phyloP scores from a whole-genome alignment of 2,888 invertebrate genomes.

The Rhaphigaster nebulosa region DNA sequence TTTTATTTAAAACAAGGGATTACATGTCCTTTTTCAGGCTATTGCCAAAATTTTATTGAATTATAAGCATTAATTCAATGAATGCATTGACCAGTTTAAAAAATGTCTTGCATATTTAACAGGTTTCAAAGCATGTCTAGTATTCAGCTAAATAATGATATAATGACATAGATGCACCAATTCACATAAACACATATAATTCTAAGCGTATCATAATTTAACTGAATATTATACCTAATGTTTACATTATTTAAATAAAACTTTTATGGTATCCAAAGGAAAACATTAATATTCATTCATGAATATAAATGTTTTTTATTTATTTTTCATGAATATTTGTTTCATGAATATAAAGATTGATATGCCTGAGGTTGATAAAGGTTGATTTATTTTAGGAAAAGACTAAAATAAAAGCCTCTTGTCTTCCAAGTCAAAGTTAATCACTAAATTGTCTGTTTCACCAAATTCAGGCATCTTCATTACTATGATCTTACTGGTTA shows the following conservation, averaged over 20 bases:
- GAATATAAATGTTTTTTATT: too few relatives aligned
- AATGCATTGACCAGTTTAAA: neutral
- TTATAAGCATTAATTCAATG: neutral
- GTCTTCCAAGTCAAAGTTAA: neutral
- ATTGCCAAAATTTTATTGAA: neutral
- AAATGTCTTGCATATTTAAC: neutral
- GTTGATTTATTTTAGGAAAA: neutral
- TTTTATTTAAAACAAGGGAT: too few relatives aligned
- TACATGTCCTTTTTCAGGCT: neutral
- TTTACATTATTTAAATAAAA: neutral
- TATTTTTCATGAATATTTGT: too few relatives aligned
- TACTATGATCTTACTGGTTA: neutral
- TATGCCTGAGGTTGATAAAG: too few relatives aligned
- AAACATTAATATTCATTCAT: too few relatives aligned
- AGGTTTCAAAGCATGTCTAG: neutral
- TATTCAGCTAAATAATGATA: neutral
- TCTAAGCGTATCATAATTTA: neutral
- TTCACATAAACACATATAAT: neutral
- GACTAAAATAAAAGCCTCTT: neutral
- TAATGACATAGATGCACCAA: neutral
- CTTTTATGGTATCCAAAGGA: too few relatives aligned
- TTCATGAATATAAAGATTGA: neutral
- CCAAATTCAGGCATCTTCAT: neutral
- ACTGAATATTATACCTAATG: neutral
- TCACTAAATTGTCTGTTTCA: neutral